Conservation (phyloP, 2,888 invertebrate species). For the Leuctra nigra region DNA sequence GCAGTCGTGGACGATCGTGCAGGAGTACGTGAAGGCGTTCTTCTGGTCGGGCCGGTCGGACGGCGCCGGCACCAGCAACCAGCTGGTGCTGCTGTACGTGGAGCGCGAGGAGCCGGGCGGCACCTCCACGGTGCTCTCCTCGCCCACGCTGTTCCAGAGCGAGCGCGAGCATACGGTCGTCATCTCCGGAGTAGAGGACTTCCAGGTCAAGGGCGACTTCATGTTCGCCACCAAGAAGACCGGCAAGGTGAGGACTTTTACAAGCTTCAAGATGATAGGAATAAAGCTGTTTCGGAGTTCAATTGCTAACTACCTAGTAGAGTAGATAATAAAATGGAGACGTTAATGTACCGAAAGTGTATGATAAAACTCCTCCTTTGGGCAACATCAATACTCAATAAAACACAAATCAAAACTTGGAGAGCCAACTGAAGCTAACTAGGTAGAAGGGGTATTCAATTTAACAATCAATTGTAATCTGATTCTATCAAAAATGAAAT, state of each 20-base stretch:
- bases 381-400: too few species aligned
- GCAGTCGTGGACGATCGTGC: constrained; percentile 58
- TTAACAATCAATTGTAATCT: too few species aligned
- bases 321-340: too few species aligned
- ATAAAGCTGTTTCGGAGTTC: too few species aligned
- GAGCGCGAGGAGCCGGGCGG: constrained; percentile 60
- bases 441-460: too few species aligned
- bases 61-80: background rate
- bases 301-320: too few species aligned
- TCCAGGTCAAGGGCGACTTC: constrained; percentile 75
- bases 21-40: constrained; percentile 70
- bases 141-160: constrained; percentile 34
- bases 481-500: too few species aligned
- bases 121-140: constrained; percentile 46
- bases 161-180: constrained; percentile 41
- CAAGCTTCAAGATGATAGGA: too few species aligned
- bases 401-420: too few species aligned
- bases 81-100: constrained; percentile 49
- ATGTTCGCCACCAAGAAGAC: constrained; percentile 73
- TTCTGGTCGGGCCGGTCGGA: constrained; percentile 53
- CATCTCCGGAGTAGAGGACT: constrained; percentile 67
- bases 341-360: too few species aligned
- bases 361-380: too few species aligned
- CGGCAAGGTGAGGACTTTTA: constrained; percentile 47
- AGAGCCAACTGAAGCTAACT: too few species aligned